phyloP scores from a whole-genome alignment of 2,888 invertebrate genomes.

The Fabriciana adippe region DNA sequence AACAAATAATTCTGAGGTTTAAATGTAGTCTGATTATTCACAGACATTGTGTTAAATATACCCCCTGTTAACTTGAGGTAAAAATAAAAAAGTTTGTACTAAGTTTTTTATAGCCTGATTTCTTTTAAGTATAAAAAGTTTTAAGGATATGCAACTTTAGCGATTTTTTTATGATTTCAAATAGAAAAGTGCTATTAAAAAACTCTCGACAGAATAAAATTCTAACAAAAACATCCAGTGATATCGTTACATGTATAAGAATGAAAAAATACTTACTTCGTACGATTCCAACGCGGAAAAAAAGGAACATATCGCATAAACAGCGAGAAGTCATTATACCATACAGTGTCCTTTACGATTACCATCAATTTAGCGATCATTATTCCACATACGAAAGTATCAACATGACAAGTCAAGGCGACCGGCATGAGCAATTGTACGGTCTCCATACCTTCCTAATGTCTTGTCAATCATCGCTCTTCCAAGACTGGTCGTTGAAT shows the following conservation, averaged over 20 bases:
- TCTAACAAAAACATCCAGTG: no score
- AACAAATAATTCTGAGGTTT: slow-evolving; percentile 32
- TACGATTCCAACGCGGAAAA: neutral
- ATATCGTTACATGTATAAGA: no score
- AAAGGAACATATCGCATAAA: slow-evolving; percentile 2
- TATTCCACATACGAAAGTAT: slow-evolving; percentile 57
- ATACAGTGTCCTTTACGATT: slow-evolving; percentile 22
- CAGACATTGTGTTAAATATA: slow-evolving; percentile 73
- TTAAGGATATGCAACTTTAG: neutral
- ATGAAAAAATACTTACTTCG: no score
- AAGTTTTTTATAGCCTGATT: slow-evolving; percentile 41
- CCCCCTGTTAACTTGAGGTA: slow-evolving; percentile 77
- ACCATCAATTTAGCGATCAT: slow-evolving; percentile 46
- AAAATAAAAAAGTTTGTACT: slow-evolving; percentile 53
- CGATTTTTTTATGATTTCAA: neutral
- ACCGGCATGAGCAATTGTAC: slow-evolving; percentile 61
- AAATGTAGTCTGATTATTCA: slow-evolving; percentile 69
- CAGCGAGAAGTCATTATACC: neutral
- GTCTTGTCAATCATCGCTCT: slow-evolving; percentile 75
- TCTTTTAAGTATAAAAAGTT: slow-evolving; percentile 36
- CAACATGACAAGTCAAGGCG: slow-evolving; percentile 60
- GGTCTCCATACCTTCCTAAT: slow-evolving; percentile 62
- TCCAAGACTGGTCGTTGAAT: slow-evolving; percentile 54
- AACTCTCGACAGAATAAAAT: no score
- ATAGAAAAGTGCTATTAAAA: neutral